These are phyloP conservation scores for Nectonema munidae DNA, from an alignment of 2,888 invertebrate species.

Conservation along the genomic window DNA sequence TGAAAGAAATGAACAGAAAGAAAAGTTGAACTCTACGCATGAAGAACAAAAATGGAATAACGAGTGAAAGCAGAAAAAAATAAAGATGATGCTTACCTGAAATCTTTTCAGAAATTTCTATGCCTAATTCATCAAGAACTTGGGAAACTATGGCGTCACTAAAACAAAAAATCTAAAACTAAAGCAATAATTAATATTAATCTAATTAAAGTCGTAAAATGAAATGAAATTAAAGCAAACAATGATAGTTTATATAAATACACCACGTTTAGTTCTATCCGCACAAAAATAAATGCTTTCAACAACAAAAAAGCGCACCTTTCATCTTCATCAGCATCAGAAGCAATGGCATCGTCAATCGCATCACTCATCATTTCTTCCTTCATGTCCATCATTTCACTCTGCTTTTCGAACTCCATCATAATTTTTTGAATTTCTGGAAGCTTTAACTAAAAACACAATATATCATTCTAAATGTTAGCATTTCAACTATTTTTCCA, in stretches of 20 bases:
- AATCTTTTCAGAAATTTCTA: constrained; percentile 65
- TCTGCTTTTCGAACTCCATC: constrained; percentile 80
- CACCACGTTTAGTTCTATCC: no score
- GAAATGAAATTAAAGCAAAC: no score
- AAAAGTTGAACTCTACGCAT: no score
- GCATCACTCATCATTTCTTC: constrained; percentile 99
- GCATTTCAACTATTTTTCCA: constrained; percentile 6
- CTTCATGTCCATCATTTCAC: constrained; percentile 99
- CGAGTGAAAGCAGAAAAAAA: no score
- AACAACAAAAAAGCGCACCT: constrained; percentile 29
- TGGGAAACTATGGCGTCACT: constrained; percentile 73
- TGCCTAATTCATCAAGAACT: constrained; percentile 77
- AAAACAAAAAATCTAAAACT: constrained; percentile 19
- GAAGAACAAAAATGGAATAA: no score
- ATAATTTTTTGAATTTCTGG: constrained; percentile 92
- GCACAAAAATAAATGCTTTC: neutral
- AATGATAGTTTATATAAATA: no score
- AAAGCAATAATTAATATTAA: constrained; percentile 8
- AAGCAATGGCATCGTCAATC: constrained; percentile 96
- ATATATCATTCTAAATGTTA: constrained; percentile 6
- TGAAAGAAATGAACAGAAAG: no score
- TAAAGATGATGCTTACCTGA: constrained; percentile 44
- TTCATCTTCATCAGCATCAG: constrained; percentile 86
- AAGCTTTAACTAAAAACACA: constrained; percentile 37
- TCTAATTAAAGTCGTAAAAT: neutral